A percentile compares a stretch with the other conserved stretches of the same genome.
These are phyloP conservation scores for Arbacia lixula DNA, from an alignment of 53 echinoderm and acorn worm species.

Conservation along the genomic window DNA sequence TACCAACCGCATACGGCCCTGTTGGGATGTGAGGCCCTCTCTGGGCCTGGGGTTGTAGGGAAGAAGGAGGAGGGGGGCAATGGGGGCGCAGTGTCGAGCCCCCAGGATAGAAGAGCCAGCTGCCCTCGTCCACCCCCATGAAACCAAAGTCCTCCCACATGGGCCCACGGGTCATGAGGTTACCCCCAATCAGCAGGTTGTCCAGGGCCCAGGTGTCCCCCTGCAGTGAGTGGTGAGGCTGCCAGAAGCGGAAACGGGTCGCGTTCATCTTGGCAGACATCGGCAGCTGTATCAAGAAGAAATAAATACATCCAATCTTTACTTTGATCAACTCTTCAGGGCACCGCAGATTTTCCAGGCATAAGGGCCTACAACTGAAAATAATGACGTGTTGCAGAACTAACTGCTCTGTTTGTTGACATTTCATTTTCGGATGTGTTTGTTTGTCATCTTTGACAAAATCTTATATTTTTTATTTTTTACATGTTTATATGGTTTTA, in stretches of 20 bases:
- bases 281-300: constrained; percentile 78
- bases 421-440: too few relatives aligned
- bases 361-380: too few relatives aligned
- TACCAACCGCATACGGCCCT: constrained; percentile 5
- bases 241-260: constrained; percentile 97
- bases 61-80: too few relatives aligned
- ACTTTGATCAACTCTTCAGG: too few relatives aligned
- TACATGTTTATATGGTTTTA: too few relatives aligned
- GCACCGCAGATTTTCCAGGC: too few relatives aligned
- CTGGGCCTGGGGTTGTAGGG: constrained; percentile 4
- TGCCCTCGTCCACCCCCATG: constrained; percentile 49
- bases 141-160: constrained; percentile 71
- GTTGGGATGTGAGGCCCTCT: constrained; percentile 1
- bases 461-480: too few relatives aligned
- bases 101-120: constrained; percentile 87
- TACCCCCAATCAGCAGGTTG: constrained; percentile 84
- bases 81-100: constrained; percentile 13
- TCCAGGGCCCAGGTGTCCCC: constrained; percentile 84
- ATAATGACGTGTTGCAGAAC: too few relatives aligned
- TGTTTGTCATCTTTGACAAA: too few relatives aligned
- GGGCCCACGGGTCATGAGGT: constrained; percentile 66
- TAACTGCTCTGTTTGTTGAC: too few relatives aligned
- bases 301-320: too few relatives aligned
- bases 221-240: constrained; percentile 66
- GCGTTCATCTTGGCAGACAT: constrained; percentile 71